These are phyloP conservation scores for Aricia agestis DNA, from an alignment of 1,140 invertebrate genomes.

Conservation along the genomic window DNA sequence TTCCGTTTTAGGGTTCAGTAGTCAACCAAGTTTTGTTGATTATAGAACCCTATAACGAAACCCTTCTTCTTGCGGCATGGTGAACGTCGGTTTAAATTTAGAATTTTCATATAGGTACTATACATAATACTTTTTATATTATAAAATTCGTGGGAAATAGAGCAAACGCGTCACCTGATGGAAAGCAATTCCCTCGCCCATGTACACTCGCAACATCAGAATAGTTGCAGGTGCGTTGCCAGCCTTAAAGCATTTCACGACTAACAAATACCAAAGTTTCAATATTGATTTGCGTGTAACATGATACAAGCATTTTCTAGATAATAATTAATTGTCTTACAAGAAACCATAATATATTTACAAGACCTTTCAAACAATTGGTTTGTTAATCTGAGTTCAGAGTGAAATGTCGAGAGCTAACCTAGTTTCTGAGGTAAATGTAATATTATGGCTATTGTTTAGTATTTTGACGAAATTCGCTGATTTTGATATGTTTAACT, in stretches of 20 bases:
- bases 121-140: too few relatives aligned
- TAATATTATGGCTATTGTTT: slow-evolving; percentile 2
- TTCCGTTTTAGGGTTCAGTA: too few relatives aligned
- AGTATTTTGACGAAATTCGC: background rate
- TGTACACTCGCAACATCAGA: too few relatives aligned
- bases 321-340: slow-evolving; percentile 19
- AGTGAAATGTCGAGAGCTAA: slow-evolving; percentile 46
- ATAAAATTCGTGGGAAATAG: too few relatives aligned
- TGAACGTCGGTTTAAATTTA: too few relatives aligned
- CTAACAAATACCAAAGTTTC: background rate
- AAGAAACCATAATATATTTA: slow-evolving; percentile 34
- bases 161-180: too few relatives aligned
- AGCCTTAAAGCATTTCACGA: background rate
- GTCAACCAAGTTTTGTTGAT: too few relatives aligned
- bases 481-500: background rate
- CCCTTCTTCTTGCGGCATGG: too few relatives aligned
- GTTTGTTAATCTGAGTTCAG: slow-evolving; percentile 51
- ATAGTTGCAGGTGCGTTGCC: too few relatives aligned
- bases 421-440: slow-evolving; percentile 26
- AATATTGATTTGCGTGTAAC: background rate
- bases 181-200: too few relatives aligned
- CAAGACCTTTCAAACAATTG: slow-evolving; percentile 45
- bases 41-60: too few relatives aligned
- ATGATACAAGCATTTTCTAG: slow-evolving; percentile 4
- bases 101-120: too few relatives aligned